phyloP scores from a whole-genome alignment of 2,797 vertebrate genomes.

The Esox masquinongy region DNA sequence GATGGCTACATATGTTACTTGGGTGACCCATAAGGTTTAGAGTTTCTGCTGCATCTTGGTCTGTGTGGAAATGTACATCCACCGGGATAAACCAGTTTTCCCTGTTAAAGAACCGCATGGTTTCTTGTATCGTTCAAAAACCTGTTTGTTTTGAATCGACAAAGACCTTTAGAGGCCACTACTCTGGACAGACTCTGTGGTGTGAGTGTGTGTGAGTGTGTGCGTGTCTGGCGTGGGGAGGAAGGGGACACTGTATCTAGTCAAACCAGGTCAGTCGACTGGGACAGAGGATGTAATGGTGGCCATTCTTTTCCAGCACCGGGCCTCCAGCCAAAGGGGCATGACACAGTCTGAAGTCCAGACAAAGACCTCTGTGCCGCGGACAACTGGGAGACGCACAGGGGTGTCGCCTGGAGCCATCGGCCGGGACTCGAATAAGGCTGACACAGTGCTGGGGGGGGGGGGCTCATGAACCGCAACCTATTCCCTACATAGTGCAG shows the following conservation, averaged over 20 bases:
- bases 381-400: not conserved
- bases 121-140: not conserved
- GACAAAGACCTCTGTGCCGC: conserved; percentile 12
- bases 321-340: conserved; percentile 10
- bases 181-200: not conserved
- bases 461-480: not conserved
- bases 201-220: not conserved
- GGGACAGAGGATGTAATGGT: not conserved
- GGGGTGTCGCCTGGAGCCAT: not conserved
- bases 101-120: not conserved
- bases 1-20: not conserved
- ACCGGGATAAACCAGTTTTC: not conserved
- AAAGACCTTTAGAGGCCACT: not conserved
- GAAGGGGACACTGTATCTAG: not conserved
- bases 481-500: not conserved
- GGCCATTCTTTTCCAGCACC: not conserved
- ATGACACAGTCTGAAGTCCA: conserved; percentile 6
- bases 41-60: not conserved
- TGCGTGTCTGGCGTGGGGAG: not conserved
- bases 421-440: not conserved
- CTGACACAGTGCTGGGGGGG: not conserved
- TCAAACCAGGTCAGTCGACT: not conserved
- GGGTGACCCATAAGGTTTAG: not conserved
- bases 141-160: not conserved
- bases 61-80: not conserved